Evolutionary conservation across 2,888 invertebrate genomes (phyloP).

Genomic region (Dasysyrphus tricinctus): DNA sequence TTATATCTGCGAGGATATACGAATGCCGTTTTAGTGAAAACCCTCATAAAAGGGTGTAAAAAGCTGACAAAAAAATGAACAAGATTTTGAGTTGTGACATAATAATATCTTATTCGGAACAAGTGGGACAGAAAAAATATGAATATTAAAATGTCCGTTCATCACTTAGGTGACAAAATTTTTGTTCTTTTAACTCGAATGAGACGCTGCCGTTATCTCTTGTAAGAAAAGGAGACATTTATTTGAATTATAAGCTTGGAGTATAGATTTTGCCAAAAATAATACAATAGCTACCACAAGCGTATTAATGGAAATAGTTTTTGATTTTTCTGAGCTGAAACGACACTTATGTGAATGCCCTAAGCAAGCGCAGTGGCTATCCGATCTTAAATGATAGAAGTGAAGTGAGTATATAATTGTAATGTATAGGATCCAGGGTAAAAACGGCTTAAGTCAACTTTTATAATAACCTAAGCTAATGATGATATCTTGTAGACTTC

Average conservation of each 20-base stretch:
- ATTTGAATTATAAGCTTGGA: background rate
- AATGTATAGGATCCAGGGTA: too few species aligned
- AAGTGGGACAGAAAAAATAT: constrained; percentile 13
- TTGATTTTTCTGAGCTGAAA: too few species aligned
- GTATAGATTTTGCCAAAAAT: too few species aligned
- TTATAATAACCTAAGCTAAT: too few species aligned
- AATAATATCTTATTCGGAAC: constrained; percentile 20
- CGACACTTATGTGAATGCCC: too few species aligned
- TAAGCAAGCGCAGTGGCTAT: too few species aligned
- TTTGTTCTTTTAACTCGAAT: background rate
- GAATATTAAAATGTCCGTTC: constrained; percentile 27
- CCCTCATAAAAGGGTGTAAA: constrained; percentile 9
- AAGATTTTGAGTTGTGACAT: constrained; percentile 20
- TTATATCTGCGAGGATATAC: constrained; percentile 15
- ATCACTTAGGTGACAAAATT: constrained; percentile 1
- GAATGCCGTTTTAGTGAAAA: constrained; percentile 22
- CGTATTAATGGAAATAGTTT: too few species aligned
- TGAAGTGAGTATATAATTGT: too few species aligned
- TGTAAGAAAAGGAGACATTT: background rate
- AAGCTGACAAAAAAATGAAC: background rate
- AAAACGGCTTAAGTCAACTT: too few species aligned
- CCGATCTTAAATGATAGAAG: too few species aligned
- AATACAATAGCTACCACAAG: too few species aligned
- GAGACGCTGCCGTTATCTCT: background rate
- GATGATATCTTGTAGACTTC: too few species aligned